These are phyloP conservation scores for Nasonovia ribisnigri DNA, from an alignment of 2,888 invertebrate genomes.

Conservation along the genomic window DNA sequence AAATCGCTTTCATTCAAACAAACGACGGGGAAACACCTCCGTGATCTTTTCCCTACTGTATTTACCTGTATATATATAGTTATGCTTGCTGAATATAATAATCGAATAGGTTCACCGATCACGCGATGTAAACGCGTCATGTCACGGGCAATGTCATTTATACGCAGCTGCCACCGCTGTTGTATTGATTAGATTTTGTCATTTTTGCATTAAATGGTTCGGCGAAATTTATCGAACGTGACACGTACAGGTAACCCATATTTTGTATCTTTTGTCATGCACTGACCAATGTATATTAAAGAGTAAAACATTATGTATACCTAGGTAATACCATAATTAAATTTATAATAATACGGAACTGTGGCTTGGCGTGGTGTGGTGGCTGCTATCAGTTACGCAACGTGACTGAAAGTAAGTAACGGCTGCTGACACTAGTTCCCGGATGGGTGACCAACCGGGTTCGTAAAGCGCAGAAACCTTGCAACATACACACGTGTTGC, in stretches of 20 bases:
- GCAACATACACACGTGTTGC: too few relatives aligned
- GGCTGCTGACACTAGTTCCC: too few relatives aligned
- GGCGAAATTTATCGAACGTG: background rate
- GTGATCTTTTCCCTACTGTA: conserved; percentile 51
- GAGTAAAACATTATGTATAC: background rate
- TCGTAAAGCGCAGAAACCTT: too few relatives aligned
- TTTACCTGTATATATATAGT: background rate
- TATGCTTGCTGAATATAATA: conserved; percentile 14
- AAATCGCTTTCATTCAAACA: conserved; percentile 58
- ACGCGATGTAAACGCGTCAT: background rate
- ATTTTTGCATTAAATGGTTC: background rate
- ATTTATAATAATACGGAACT: background rate
- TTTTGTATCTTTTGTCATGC: background rate
- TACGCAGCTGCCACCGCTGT: background rate
- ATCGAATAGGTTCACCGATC: conserved; percentile 45
- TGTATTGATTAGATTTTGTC: conserved; percentile 1
- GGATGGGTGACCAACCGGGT: too few relatives aligned
- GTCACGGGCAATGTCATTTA: conserved; percentile 36
- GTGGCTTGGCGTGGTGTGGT: too few relatives aligned
- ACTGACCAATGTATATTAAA: background rate
- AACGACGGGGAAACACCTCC: conserved; percentile 35
- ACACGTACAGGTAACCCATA: background rate
- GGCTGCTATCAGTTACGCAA: too few relatives aligned
- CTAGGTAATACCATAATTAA: background rate
- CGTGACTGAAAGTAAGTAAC: too few relatives aligned